These are phyloP conservation scores for Crotalus tigris DNA, from an alignment of 2,113 vertebrate genomes.

Conservation along the genomic window DNA sequence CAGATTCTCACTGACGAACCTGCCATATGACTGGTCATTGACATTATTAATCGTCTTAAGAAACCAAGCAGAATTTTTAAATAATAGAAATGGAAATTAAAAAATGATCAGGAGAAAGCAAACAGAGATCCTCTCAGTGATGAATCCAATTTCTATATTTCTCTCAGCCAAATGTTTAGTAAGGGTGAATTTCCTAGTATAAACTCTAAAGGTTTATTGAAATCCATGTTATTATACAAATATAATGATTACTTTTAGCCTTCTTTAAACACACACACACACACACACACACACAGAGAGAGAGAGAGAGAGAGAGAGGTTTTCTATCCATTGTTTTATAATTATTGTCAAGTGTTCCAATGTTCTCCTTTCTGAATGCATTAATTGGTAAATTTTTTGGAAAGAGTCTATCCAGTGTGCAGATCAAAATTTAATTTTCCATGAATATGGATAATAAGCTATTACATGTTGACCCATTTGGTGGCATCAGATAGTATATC, in stretches of 20 bases:
- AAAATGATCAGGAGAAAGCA: neutral
- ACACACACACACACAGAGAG: neutral
- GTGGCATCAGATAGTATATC: neutral
- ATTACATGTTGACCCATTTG: neutral
- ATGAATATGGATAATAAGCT: neutral
- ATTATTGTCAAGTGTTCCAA: neutral
- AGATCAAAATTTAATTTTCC: neutral
- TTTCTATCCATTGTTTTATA: neutral
- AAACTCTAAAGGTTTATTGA: neutral
- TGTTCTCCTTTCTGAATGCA: neutral
- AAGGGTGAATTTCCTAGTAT: too few relatives aligned
- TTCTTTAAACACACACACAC: neutral
- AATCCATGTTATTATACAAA: neutral
- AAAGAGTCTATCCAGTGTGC: neutral
- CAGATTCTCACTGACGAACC: neutral
- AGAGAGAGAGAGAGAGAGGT: too few relatives aligned
- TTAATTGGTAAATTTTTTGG: neutral
- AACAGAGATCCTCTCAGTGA: neutral
- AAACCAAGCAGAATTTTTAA: neutral
- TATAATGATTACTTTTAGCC: neutral
- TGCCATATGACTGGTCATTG: neutral
- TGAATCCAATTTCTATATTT: neutral
- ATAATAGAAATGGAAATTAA: neutral
- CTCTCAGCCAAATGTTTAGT: neutral
- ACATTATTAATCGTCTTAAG: neutral